Conservation (phyloP, 2,113 vertebrate species). For the Mionectes macconnelli region DNA sequence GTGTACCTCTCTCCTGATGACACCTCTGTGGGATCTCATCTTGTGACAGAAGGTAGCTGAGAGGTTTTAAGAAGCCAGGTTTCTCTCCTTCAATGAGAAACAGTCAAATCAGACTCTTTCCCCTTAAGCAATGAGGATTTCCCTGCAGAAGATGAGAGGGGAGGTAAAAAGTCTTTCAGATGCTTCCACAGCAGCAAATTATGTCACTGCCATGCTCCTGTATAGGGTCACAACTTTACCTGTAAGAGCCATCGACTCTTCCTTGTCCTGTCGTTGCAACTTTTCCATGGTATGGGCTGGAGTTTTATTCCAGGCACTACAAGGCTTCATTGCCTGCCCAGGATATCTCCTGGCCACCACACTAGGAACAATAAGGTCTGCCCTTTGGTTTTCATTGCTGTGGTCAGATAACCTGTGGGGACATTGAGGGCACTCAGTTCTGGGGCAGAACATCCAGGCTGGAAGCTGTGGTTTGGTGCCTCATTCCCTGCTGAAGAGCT, state of each 20-base stretch:
- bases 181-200: not conserved
- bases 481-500: no score
- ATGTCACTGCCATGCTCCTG: not conserved
- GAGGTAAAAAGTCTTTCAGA: not conserved
- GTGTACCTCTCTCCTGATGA: not conserved
- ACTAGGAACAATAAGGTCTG: not conserved
- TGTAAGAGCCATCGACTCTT: not conserved
- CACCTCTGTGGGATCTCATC: not conserved
- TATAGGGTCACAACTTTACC: not conserved
- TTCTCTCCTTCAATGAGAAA: not conserved
- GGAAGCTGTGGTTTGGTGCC: not conserved
- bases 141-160: not conserved
- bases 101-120: not conserved
- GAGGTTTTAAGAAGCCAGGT: not conserved
- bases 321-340: not conserved
- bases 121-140: not conserved
- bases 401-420: not conserved
- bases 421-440: accelerated
- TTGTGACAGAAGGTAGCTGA: not conserved
- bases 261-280: not conserved
- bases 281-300: not conserved
- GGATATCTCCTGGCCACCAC: not conserved
- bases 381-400: not conserved
- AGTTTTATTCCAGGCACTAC: not conserved
- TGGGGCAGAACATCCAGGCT: not conserved